These are phyloP conservation scores for Hanleya hanleyi DNA, from an alignment of 2,888 invertebrate species.

Conservation along the genomic window DNA sequence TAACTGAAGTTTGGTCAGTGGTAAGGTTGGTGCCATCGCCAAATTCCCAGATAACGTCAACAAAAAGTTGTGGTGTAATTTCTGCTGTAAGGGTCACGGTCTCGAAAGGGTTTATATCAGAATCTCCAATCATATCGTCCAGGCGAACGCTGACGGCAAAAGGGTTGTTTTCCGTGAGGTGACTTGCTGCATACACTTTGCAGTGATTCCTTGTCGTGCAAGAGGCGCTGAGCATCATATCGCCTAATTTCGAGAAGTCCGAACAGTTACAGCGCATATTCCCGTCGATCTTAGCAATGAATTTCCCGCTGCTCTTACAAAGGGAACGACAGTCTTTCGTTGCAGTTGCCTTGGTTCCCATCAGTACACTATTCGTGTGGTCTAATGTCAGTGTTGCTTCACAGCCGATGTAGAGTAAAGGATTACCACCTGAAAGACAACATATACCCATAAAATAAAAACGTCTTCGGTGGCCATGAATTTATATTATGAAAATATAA, in stretches of 20 bases:
- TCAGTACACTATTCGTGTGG: background rate
- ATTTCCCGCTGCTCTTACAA: background rate
- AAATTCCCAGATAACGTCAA: slow-evolving; percentile 38
- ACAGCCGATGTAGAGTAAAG: background rate
- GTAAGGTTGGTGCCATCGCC: slow-evolving; percentile 52
- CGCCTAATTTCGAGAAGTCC: too few species aligned
- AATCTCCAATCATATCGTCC: slow-evolving; percentile 6
- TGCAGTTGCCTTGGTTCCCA: background rate
- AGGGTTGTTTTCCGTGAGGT: too few species aligned
- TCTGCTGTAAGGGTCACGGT: slow-evolving; percentile 48
- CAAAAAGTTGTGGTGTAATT: background rate
- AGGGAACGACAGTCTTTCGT: background rate
- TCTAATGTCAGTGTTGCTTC: background rate
- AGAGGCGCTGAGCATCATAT: too few species aligned
- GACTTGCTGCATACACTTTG: too few species aligned
- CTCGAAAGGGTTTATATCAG: slow-evolving; percentile 39
- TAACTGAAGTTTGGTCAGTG: slow-evolving; percentile 36
- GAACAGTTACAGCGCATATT: background rate
- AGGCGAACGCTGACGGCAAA: too few species aligned
- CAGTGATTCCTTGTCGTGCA: too few species aligned
- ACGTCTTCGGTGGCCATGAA: too few species aligned
- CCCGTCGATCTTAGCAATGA: background rate
- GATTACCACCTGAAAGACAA: background rate
- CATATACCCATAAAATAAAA: too few species aligned
- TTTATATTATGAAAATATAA: too few species aligned